These are phyloP conservation scores for Phasia obesa DNA, from an alignment of 2,888 invertebrate species.

Conservation along the genomic window DNA sequence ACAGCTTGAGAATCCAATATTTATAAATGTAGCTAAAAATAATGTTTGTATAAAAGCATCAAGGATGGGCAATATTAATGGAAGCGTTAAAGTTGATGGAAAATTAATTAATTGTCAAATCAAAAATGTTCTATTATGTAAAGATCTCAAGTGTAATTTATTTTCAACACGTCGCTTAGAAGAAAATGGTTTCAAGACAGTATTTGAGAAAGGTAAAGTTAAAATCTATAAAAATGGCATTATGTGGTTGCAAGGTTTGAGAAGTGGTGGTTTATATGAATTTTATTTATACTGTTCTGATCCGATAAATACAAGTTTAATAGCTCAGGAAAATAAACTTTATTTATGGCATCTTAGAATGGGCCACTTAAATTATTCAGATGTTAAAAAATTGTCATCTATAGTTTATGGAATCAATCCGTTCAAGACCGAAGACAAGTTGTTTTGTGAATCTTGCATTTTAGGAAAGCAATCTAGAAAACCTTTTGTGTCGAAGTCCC, in stretches of 20 bases:
- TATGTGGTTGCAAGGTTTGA: constrained; percentile 1
- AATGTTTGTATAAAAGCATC: constrained; percentile 10
- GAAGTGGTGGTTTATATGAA: constrained; percentile 4
- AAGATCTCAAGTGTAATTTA: background rate
- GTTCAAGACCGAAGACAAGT: too few species aligned
- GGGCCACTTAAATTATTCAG: too few species aligned
- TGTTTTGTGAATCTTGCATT: background rate
- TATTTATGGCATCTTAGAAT: too few species aligned
- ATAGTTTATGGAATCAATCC: too few species aligned
- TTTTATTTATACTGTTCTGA: background rate
- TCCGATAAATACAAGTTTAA: background rate
- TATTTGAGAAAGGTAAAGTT: constrained; percentile 1
- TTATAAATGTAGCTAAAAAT: constrained; percentile 8
- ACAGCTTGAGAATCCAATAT: too few species aligned
- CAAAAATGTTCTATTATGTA: background rate
- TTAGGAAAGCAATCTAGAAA: constrained; percentile 6
- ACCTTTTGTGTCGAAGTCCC: too few species aligned
- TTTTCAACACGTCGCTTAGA: too few species aligned
- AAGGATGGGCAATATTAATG: too few species aligned
- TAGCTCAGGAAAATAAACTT: background rate
- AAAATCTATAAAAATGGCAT: background rate
- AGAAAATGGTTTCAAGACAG: background rate
- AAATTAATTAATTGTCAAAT: background rate
- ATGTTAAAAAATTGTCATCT: too few species aligned
- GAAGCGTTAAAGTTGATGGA: background rate